A percentile compares a stretch with the other conserved stretches of the same genome.
phyloP scores from a whole-genome alignment of 2,888 invertebrate genomes.

The Tetragonula carbonaria region DNA sequence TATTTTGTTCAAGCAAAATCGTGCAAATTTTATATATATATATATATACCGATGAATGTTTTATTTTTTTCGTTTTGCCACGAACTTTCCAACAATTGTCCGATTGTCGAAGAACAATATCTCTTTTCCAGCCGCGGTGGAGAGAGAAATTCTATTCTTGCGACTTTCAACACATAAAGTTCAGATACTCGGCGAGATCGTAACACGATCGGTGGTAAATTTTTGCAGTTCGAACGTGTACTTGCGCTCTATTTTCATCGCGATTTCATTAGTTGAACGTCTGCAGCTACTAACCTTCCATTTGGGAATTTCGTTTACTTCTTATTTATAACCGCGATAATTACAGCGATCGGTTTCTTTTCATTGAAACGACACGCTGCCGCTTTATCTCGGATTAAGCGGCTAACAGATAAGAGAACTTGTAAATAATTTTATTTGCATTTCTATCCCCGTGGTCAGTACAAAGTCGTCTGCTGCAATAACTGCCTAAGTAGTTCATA shows the following conservation, averaged over 20 bases:
- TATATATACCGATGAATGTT: background rate
- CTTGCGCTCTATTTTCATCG: background rate
- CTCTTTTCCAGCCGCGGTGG: background rate
- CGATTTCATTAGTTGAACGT: background rate
- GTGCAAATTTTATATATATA: background rate
- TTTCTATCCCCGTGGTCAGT: background rate
- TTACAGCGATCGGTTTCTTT: conserved; percentile 73
- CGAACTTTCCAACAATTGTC: background rate
- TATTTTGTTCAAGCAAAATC: background rate
- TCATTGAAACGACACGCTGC: conserved; percentile 75
- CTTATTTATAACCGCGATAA: conserved; percentile 74
- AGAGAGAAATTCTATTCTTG: background rate
- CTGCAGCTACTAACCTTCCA: background rate
- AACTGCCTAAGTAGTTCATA: background rate
- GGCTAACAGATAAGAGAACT: conserved; percentile 31
- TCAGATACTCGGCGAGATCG: background rate
- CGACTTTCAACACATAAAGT: background rate
- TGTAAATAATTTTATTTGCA: conserved; percentile 34
- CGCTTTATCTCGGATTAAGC: conserved; percentile 50
- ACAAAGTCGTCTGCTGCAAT: background rate
- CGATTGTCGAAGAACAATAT: background rate
- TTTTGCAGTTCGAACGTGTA: background rate
- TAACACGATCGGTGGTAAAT: background rate
- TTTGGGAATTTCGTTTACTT: conserved; percentile 13
- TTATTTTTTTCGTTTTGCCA: background rate